Percentiles rank a stretch among this genome's conserved stretches.
These are phyloP conservation scores for Periophthalmus magnuspinnatus DNA, from an alignment of 2,797 vertebrate genomes.

Conservation along the genomic window DNA sequence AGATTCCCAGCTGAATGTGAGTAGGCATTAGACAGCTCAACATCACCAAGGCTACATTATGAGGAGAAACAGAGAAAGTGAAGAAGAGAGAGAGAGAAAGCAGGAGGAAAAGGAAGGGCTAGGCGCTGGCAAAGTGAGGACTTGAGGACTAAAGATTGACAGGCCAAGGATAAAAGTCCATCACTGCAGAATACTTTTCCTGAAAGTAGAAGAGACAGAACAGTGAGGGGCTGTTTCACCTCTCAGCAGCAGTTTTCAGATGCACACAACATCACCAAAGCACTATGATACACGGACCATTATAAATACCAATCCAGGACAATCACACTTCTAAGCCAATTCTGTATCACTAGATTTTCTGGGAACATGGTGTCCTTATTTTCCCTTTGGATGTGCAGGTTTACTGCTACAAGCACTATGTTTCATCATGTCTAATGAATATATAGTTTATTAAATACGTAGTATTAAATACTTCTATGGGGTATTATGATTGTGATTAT, in stretches of 20 bases:
- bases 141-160: conserved; percentile 47
- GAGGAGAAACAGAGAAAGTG: conserved; percentile 29
- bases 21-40: conserved; percentile 38
- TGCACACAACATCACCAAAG: conserved; percentile 16
- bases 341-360: conserved; percentile 11
- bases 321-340: conserved; percentile 22
- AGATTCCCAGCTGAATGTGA: conserved; percentile 37
- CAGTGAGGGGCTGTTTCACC: conserved; percentile 17
- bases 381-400: background rate
- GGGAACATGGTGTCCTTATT: background rate
- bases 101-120: conserved; percentile 30
- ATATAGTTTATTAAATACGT: too few relatives aligned
- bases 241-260: conserved; percentile 19
- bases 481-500: too few relatives aligned
- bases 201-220: conserved; percentile 34
- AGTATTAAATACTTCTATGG: too few relatives aligned
- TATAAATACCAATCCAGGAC: background rate
- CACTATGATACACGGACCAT: background rate
- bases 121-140: conserved; percentile 35
- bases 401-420: background rate
- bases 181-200: conserved; percentile 16
- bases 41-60: conserved; percentile 64
- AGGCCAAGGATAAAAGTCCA: conserved; percentile 39
- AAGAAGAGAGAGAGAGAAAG: conserved; percentile 18
- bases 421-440: background rate